A percentile compares a stretch with the other conserved stretches of the same genome.
These are phyloP conservation scores for Halcyon badia DNA, from an alignment of 2,797 vertebrate genomes.

Conservation along the genomic window DNA sequence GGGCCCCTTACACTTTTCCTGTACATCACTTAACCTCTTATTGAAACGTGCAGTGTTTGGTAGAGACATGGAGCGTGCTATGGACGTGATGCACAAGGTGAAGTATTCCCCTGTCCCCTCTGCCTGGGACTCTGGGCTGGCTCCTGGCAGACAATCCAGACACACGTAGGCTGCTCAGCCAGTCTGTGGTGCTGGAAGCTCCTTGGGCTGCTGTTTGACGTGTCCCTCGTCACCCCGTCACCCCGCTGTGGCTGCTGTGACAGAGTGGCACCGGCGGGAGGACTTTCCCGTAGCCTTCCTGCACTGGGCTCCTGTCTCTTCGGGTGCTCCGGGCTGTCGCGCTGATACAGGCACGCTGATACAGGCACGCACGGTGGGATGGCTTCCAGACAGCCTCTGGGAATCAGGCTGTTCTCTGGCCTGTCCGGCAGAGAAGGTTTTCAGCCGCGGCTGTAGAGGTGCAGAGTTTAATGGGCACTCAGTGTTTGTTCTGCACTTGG, in stretches of 20 bases:
- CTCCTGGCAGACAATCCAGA: background rate
- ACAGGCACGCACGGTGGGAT: background rate
- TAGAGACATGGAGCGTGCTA: fast-evolving
- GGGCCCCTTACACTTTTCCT: background rate
- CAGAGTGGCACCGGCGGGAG: fast-evolving
- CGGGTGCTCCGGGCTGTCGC: background rate
- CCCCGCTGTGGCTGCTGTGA: background rate
- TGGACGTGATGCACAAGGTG: fast-evolving
- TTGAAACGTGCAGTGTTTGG: fast-evolving
- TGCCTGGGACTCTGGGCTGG: fast-evolving
- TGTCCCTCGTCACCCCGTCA: too few relatives aligned
- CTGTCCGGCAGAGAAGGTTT: constrained; percentile 36
- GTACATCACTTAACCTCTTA: background rate
- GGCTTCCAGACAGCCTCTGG: background rate
- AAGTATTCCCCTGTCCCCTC: too few relatives aligned
- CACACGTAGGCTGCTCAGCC: fast-evolving
- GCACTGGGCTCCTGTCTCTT: background rate
- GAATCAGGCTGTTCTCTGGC: background rate
- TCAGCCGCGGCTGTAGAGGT: constrained; percentile 6
- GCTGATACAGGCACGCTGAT: fast-evolving
- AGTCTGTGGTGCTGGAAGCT: fast-evolving
- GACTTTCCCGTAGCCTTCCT: fast-evolving
- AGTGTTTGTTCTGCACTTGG: constrained; percentile 44
- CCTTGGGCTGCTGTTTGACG: fast-evolving
- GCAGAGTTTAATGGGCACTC: background rate